phyloP scores from a whole-genome alignment of 2,113 vertebrate genomes.

The Peromyscus leucopus region DNA sequence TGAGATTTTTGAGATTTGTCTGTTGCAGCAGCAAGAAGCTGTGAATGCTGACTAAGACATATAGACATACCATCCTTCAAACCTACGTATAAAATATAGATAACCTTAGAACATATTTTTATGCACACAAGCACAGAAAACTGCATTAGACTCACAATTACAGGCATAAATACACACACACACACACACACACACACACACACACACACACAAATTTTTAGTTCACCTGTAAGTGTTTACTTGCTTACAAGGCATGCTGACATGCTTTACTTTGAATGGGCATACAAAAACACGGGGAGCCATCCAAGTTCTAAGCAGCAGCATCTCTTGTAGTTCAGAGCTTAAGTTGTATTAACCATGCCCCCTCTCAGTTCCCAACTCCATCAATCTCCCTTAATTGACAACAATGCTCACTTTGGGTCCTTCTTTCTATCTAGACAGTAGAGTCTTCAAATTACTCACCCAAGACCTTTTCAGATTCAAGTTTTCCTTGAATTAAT shows the following conservation, averaged over 20 bases:
- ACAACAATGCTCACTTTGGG: neutral
- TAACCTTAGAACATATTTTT: neutral
- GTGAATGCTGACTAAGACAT: neutral
- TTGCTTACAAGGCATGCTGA: too few species aligned
- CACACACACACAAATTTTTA: neutral
- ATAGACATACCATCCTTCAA: neutral
- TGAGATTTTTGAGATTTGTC: neutral
- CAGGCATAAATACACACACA: neutral
- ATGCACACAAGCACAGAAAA: neutral
- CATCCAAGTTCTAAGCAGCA: neutral
- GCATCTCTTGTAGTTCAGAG: too few species aligned
- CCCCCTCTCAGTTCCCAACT: neutral
- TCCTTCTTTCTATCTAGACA: neutral
- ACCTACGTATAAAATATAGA: neutral
- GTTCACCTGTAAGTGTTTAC: neutral
- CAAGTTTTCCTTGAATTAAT: neutral
- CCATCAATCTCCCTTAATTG: neutral
- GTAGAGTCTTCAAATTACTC: neutral
- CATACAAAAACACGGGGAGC: fast-evolving
- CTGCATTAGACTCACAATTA: neutral
- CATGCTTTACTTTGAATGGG: neutral
- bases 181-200: neutral
- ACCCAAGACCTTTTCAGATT: neutral
- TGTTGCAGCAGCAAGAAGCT: neutral
- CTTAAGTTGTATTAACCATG: neutral